phyloP scores from a whole-genome alignment of 2,797 vertebrate species.

The Poecilia velifera region DNA sequence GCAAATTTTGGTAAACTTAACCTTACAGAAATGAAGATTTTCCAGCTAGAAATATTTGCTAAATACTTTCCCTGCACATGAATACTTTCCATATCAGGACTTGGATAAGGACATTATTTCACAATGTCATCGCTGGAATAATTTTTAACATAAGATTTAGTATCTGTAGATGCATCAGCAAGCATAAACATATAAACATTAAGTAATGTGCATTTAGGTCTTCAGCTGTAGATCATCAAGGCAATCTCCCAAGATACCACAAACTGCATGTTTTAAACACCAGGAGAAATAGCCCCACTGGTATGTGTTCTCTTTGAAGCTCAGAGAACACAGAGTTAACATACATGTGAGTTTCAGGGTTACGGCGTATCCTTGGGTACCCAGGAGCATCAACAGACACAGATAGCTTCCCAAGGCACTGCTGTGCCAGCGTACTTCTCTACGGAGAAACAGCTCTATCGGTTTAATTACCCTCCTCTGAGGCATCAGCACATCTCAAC shows the following conservation, averaged over 20 bases:
- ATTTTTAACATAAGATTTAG: not conserved
- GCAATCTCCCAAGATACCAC: constrained; percentile 22
- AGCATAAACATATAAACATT: not conserved
- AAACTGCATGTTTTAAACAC: constrained; percentile 34
- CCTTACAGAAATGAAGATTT: not conserved
- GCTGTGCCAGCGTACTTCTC: constrained; percentile 49
- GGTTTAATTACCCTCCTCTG: constrained; percentile 81
- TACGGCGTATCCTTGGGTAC: constrained; percentile 43
- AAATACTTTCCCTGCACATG: not conserved
- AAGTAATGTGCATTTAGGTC: constrained; percentile 36
- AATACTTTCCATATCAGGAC: not conserved
- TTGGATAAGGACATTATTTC: not conserved
- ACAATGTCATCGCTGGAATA: not conserved
- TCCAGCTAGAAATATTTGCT: not conserved
- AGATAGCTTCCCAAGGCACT: constrained; percentile 40
- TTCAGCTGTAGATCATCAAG: constrained; percentile 16
- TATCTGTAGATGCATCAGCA: not conserved
- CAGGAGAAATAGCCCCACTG: not conserved
- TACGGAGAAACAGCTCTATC: constrained; percentile 75
- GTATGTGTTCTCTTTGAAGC: constrained; percentile 51
- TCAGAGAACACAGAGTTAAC: constrained; percentile 36
- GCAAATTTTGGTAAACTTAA: not conserved
- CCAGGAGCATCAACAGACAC: constrained; percentile 44
- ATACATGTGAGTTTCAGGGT: constrained; percentile 39
- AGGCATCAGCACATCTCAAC: constrained; percentile 70